Base-by-base conservation (phyloP, 2,888 invertebrate genomes). In the Biston betularia region DNA sequence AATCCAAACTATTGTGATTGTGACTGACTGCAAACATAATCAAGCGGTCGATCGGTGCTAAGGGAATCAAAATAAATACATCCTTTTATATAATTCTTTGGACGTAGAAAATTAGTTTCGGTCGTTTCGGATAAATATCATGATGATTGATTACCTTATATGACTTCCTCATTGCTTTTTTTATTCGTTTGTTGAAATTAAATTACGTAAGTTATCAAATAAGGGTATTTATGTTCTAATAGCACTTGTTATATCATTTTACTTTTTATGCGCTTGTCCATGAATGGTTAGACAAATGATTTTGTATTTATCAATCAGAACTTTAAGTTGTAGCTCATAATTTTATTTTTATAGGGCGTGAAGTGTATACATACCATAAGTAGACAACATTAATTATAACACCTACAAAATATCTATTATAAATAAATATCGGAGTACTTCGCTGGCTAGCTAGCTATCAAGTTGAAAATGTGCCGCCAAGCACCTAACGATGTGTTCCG, bases 161-260 rank as follows among this genome's bases (percentile, higher is more conserved):
- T 24, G 65, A 72, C 70, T 75, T 75, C 75, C 75, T 72, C 48
- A 69, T 75, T 74, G 69, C 56, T 54, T 66, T 74, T 73, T 72
- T 72, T 74, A 64, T 68, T 58, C 61, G 57, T 71, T 49, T 67
- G 65, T n/a, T 42, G 54, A 70, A 68, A 71, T 72, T 71, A 50
- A 71, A 71, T 74, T 67, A 64, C 58, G 50, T 69, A 67, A 58
- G 52, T 10, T 64, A 40, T 64, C 14, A 46, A 59, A 68, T 63
- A 60, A 68, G 46, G 44, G 63, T 63, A 54, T 62, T 68, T 63
- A 53, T 62, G 14, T 62, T 58, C 11, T 54, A 40, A 64, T 57
- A 68, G 63, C 67, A 46, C 45, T 52, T 14, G 48, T 68, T 66
- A 66, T 60, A 59, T 63, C 49, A 62, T 67, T 68, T 59, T n/a